Conservation (phyloP, 2,797 vertebrate genomes). For the Fundulus diaphanus region DNA sequence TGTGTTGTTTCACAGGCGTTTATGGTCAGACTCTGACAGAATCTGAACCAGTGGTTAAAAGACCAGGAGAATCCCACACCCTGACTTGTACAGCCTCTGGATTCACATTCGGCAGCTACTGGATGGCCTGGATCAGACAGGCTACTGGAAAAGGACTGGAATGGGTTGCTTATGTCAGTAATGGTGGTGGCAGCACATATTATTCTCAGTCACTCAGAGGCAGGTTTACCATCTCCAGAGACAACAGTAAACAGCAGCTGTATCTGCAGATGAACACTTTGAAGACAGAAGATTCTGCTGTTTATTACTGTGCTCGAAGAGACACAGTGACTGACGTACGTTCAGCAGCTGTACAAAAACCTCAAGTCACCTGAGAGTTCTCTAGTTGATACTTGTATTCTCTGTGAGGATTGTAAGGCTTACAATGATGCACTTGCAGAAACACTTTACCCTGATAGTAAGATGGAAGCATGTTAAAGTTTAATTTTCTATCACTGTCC, state of each 20-base stretch:
- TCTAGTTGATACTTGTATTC: not conserved
- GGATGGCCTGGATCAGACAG: not conserved
- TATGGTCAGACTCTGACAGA: not conserved
- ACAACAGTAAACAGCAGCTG: not conserved
- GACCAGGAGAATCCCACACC: constrained; percentile 2
- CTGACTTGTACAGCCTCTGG: constrained; percentile 18
- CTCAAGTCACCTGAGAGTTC: not conserved
- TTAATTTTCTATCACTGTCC: no score
- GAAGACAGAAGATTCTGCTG: not conserved
- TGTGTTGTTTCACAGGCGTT: not conserved
- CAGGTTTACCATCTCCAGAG: not conserved
- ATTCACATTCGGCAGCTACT: not conserved
- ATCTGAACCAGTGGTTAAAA: constrained; percentile 29
- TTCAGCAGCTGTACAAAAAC: constrained; percentile 1
- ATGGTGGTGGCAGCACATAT: accelerated
- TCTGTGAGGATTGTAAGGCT: not conserved
- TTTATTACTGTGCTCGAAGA: not conserved
- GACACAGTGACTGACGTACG: not conserved
- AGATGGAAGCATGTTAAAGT: no score
- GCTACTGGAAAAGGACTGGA: not conserved
- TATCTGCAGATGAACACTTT: not conserved
- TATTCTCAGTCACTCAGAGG: constrained; percentile 7
- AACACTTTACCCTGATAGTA: no score
- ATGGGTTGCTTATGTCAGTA: accelerated
- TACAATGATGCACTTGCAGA: not conserved